Base-by-base conservation (phyloP, 1,140 invertebrate species). In the Orius laevigatus region DNA sequence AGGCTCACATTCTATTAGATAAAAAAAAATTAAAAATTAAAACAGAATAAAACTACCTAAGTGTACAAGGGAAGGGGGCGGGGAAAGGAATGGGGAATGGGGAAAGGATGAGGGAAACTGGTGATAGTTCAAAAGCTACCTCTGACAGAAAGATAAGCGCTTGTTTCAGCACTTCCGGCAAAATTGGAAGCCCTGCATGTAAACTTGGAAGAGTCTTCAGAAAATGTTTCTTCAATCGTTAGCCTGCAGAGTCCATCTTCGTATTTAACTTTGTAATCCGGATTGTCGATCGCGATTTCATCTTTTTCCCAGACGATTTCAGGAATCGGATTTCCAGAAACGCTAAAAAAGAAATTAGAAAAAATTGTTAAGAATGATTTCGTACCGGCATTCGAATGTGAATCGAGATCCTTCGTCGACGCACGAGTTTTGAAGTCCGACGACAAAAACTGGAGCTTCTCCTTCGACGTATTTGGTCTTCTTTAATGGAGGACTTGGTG, bases 201-300 rank as follows among this genome's bases (percentile, higher is more conserved):
- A 58, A 86, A 91, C 33, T 67, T 69, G 0, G 81, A 83, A 1
- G 82, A 81, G 62, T 91, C 86, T 63, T 88, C 84, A 6, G 77
- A 72, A 56, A 88, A 85, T 1, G 78, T 81, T 63, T 86, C 81
- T 54, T 84, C 81, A 51, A 86, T 84, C 0, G 69, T 78, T 5
- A 86, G 61, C 8, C 67, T 71, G 31, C 75, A 78, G n/a, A 70
- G 50, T 1, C 75, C 73, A 44, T 68, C 62, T 32, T 66, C 65
- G 50, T 58, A 70, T 25, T 48, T 49, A 15, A 61, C 67, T 0
- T 51, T 71, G 67, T 56, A 82, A 81, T 56, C 83, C 77, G 3
- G 75, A 73, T 65, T 79, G 79, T 54, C 70, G 48, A 84, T 72
- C 2, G 76, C 71, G 34, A 81, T 67, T 39, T 73, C 74, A 62